Base-by-base conservation (phyloP, 2,797 vertebrate genomes). In the Galaxias olidus region DNA sequence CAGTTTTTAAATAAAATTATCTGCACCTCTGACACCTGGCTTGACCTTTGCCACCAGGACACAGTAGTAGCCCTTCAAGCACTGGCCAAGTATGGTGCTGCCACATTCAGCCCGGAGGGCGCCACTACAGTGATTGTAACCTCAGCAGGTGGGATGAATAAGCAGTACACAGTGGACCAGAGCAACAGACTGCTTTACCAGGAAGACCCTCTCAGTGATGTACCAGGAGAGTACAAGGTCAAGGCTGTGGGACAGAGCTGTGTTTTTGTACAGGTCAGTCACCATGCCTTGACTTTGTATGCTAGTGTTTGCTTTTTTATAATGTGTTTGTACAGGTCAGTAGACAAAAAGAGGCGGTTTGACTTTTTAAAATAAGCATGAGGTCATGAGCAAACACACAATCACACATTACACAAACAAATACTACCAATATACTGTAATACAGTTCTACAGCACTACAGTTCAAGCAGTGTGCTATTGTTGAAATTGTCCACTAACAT, bases 61-160 rank as follows among this genome's bases (percentile, higher is more conserved):
- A 96, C 94, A 0, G 92, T 97, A 44, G 92, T 95, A 69, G 94
- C 92, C 68, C 92, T 97, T 47, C 94, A 97, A 84, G 95, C 94
- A 1, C 84, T 97, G 68, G 85, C 95, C 7, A 88, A 88, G 50
- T 96, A 95, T 17, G 93, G 89, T 18, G 62, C 87, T 5, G 84
- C 81, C 72, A 93, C 89, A 66, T 94, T 91, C 65, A 90, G 74
- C 10, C 76, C 74, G 0, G 88, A 89, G 2, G 91, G 92, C 51
- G 67, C 59, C 10, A 78, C 91, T 54, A 77, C 63, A 0, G 88
- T 95, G 43, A 85, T 56, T 4, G 86, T 95, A 72, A 88, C 81
- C 1, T 90, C 92, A 0, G 42, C 80, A 1, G 77, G 85, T 42
- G 88, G 81, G 10, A 84, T 88, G 81, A 83, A 68, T 42, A 77